Evolutionary conservation across 2,113 vertebrate genomes (phyloP).

Genomic region (Muscicapa adusta): DNA sequence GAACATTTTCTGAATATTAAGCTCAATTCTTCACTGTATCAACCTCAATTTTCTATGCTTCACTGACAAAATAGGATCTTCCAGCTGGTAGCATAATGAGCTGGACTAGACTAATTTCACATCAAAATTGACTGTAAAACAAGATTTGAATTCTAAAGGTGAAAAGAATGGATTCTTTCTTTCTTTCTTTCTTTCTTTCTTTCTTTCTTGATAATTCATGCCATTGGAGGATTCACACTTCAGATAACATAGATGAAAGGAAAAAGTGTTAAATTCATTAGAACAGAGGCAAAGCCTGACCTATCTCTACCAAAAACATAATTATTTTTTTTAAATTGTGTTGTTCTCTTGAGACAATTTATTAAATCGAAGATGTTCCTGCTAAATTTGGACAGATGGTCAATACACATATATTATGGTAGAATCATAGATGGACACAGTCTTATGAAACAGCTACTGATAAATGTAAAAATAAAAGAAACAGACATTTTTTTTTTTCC

Average conservation of each 20-base stretch:
- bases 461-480: not conserved
- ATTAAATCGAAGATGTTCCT: not conserved
- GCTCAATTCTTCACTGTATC: not conserved
- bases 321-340: not conserved
- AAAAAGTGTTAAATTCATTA: not conserved
- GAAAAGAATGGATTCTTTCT: not conserved
- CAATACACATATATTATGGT: not conserved
- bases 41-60: not conserved
- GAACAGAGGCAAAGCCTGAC: not conserved
- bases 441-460: not conserved
- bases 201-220: not conserved
- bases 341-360: not conserved
- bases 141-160: not conserved
- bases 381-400: not conserved
- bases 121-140: conserved; percentile 14
- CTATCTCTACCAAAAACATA: not conserved
- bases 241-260: not conserved
- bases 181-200: not conserved
- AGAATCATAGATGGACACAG: not conserved
- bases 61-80: not conserved
- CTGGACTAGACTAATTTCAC: not conserved
- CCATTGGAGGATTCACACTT: not conserved
- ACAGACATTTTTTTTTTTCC: rapidly evolving
- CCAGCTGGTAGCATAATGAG: not conserved
- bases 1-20: not conserved